A percentile compares a stretch with the other conserved stretches of the same genome.
Conservation (phyloP, 2,888 invertebrate species). For the Drosophila neotestacea region DNA sequence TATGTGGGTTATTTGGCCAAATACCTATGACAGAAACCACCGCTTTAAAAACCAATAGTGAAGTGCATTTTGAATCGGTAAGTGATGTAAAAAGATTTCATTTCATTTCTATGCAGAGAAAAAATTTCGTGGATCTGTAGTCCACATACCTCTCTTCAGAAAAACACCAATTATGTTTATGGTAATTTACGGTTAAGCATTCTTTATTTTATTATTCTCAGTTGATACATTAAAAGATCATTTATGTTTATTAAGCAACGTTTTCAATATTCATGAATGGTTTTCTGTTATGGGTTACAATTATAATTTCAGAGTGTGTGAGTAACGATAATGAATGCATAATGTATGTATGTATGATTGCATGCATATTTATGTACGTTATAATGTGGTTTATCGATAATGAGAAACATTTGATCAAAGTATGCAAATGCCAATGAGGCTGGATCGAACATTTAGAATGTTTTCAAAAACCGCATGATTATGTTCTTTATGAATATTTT, state of each 20-base stretch:
- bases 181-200: constrained; percentile 81
- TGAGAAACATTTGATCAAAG: constrained; percentile 66
- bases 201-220: constrained; percentile 79
- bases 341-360: constrained; percentile 21
- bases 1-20: too few relatives aligned
- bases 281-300: constrained; percentile 63
- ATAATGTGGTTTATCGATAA: constrained; percentile 50
- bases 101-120: too few relatives aligned
- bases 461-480: constrained; percentile 77
- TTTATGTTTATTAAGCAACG: constrained; percentile 78
- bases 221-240: constrained; percentile 74
- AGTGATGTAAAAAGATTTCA: too few relatives aligned
- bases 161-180: background rate
- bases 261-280: constrained; percentile 64
- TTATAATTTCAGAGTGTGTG: constrained; percentile 62
- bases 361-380: constrained; percentile 41
- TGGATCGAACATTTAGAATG: constrained; percentile 72
- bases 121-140: too few relatives aligned
- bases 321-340: constrained; percentile 64
- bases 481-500: constrained; percentile 63
- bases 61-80: too few relatives aligned
- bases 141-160: too few relatives aligned
- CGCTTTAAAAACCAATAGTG: too few relatives aligned
- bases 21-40: too few relatives aligned
- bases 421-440: constrained; percentile 73